Evolutionary conservation across 1,140 invertebrate genomes (phyloP).

Genomic region (Drosophila nigromelanica): DNA sequence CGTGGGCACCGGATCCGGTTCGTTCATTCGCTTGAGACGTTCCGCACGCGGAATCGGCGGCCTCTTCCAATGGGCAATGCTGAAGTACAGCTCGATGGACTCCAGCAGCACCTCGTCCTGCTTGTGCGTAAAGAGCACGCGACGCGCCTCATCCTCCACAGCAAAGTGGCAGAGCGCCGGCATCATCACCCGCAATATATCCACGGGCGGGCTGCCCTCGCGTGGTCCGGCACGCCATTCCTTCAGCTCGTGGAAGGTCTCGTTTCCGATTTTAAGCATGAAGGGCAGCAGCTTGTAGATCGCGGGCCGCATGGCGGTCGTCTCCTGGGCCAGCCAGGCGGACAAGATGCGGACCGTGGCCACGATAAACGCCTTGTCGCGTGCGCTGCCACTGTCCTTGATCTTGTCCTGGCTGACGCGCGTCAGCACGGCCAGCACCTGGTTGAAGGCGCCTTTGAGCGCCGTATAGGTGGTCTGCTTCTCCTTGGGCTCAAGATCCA

Average conservation of each 20-base stretch:
- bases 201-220: slow-evolving; percentile 87
- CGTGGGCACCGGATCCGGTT: slow-evolving; percentile 90
- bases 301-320: slow-evolving; percentile 93
- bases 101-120: slow-evolving; percentile 92
- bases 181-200: slow-evolving; percentile 92
- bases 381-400: slow-evolving; percentile 86
- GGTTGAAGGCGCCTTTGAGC: slow-evolving; percentile 94
- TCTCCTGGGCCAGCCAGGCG: slow-evolving; percentile 96
- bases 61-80: slow-evolving; percentile 93
- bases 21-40: slow-evolving; percentile 88
- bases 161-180: slow-evolving; percentile 95
- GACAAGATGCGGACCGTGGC: slow-evolving; percentile 93
- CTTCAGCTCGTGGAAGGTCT: slow-evolving; percentile 90
- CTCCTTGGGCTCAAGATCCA: slow-evolving; percentile 94
- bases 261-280: slow-evolving; percentile 91
- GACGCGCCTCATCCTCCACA: slow-evolving; percentile 93
- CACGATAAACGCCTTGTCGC: slow-evolving; percentile 91
- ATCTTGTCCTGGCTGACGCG: slow-evolving; percentile 90
- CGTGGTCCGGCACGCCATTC: slow-evolving; percentile 84
- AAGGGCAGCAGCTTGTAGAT: slow-evolving; percentile 92
- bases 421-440: slow-evolving; percentile 90
- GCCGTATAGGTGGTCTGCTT: slow-evolving; percentile 95
- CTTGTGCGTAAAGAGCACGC: slow-evolving; percentile 91
- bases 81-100: slow-evolving; percentile 92
- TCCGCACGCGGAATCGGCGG: slow-evolving; percentile 91